Evolutionary conservation across 2,888 invertebrate genomes (phyloP).

Genomic region (Apodemia mormo): DNA sequence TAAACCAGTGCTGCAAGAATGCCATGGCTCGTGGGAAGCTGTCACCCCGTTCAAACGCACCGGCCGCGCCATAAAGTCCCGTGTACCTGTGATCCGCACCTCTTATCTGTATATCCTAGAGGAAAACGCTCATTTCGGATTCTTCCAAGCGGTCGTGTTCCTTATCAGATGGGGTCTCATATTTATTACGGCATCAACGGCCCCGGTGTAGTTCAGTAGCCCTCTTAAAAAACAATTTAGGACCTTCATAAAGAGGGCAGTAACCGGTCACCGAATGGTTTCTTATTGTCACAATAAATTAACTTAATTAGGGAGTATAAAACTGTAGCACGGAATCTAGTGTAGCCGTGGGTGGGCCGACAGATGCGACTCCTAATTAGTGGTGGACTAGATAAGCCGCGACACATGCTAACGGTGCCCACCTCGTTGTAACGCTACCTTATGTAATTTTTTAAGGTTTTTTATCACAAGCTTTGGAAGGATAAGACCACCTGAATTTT

Average conservation of each 20-base stretch:
- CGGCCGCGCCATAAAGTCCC: neutral
- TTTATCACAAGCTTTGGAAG: neutral
- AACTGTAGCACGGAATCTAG: slow-evolving; percentile 67
- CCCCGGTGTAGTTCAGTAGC: slow-evolving; percentile 74
- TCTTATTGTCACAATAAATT: slow-evolving; percentile 79
- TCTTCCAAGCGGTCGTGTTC: slow-evolving; percentile 37
- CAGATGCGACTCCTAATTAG: slow-evolving; percentile 44
- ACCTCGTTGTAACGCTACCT: neutral
- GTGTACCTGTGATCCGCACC: slow-evolving; percentile 54
- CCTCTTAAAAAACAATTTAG: slow-evolving; percentile 68
- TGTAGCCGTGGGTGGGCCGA: slow-evolving; percentile 68
- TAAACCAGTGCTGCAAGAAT: neutral
- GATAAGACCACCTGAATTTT: slow-evolving; percentile 7
- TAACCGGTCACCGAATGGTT: slow-evolving; percentile 64
- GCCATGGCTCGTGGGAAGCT: slow-evolving; percentile 8
- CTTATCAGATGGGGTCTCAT: slow-evolving; percentile 70
- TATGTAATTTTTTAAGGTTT: neutral
- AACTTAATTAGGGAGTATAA: slow-evolving; percentile 80
- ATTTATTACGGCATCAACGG: slow-evolving; percentile 59
- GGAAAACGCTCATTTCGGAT: slow-evolving; percentile 32
- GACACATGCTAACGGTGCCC: neutral
- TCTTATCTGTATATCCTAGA: slow-evolving; percentile 57
- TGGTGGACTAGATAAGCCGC: slow-evolving; percentile 24
- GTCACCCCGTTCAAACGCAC: neutral
- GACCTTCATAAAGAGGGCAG: slow-evolving; percentile 71